These are phyloP conservation scores for Mungos mungo DNA, from an alignment of 2,113 vertebrate genomes.

Conservation along the genomic window DNA sequence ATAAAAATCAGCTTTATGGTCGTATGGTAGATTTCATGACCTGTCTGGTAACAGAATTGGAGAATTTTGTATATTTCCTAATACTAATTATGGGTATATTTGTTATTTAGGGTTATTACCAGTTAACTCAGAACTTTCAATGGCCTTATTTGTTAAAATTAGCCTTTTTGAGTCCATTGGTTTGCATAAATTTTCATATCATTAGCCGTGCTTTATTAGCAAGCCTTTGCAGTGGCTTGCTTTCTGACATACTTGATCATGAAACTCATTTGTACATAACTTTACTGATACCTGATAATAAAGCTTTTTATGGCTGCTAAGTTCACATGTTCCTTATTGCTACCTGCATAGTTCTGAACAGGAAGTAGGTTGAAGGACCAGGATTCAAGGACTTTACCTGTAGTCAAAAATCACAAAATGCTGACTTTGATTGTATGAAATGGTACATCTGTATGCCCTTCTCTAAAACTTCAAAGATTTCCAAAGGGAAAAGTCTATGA, in stretches of 20 bases:
- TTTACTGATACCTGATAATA: neutral
- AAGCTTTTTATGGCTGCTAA: neutral
- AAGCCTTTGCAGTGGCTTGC: neutral
- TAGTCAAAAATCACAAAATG: neutral
- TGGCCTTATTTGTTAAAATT: slow-evolving; percentile 46
- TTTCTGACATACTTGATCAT: neutral
- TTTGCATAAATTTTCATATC: neutral
- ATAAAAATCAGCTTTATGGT: neutral
- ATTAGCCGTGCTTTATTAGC: neutral
- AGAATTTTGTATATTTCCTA: neutral
- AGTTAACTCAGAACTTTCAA: slow-evolving; percentile 13
- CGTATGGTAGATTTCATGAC: neutral
- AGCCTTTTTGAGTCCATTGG: neutral
- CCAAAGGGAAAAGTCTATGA: slow-evolving; percentile 1
- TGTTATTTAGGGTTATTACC: slow-evolving; percentile 20
- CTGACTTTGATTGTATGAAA: neutral
- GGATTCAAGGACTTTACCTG: neutral
- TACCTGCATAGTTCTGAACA: neutral
- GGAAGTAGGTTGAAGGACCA: neutral
- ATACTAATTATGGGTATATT: neutral
- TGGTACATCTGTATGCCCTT: neutral
- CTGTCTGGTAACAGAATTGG: neutral
- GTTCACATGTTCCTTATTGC: neutral
- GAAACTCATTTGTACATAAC: neutral
- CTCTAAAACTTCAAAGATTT: slow-evolving; percentile 7